Evolutionary conservation across 2,888 invertebrate species (phyloP).

Genomic region (Eupithecia dodoneata): DNA sequence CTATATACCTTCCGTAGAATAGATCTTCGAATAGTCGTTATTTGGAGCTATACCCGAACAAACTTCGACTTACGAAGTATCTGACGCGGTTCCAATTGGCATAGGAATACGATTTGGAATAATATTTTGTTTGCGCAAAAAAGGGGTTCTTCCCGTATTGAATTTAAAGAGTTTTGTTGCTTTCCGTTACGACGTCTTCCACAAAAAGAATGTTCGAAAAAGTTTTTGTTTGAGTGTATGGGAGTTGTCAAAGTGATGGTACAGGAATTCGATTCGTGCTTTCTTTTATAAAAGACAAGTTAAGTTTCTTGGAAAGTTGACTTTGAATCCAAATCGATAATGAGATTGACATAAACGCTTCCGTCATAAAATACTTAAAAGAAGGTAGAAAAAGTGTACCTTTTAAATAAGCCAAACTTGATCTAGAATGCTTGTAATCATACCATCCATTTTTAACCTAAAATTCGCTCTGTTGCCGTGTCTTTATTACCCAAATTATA

Average conservation of each 20-base stretch:
- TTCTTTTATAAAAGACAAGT: conserved; percentile 5
- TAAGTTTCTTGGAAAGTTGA: neutral
- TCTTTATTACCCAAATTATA: too few relatives aligned
- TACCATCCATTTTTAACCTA: too few relatives aligned
- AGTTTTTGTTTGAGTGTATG: conserved; percentile 57
- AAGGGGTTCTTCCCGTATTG: conserved; percentile 59
- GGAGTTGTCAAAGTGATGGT: conserved; percentile 41
- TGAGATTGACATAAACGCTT: neutral
- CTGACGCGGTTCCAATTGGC: conserved; percentile 58
- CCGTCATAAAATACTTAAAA: neutral
- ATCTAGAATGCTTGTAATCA: too few relatives aligned
- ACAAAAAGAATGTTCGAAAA: conserved; percentile 53
- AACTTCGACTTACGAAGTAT: conserved; percentile 59
- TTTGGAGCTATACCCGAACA: conserved; percentile 52
- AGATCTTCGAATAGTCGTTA: conserved; percentile 29
- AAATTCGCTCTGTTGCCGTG: too few relatives aligned
- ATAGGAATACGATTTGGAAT: conserved; percentile 62
- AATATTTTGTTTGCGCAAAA: conserved; percentile 58
- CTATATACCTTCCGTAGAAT: conserved; percentile 11
- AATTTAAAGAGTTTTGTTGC: conserved; percentile 60
- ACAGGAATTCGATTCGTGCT: conserved; percentile 27
- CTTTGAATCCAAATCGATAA: neutral
- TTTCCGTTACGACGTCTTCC: conserved; percentile 50
- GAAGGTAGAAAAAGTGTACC: neutral
- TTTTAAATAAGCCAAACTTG: too few relatives aligned